phyloP scores from a whole-genome alignment of 2,797 vertebrate genomes.

The Forpus xanthops region DNA sequence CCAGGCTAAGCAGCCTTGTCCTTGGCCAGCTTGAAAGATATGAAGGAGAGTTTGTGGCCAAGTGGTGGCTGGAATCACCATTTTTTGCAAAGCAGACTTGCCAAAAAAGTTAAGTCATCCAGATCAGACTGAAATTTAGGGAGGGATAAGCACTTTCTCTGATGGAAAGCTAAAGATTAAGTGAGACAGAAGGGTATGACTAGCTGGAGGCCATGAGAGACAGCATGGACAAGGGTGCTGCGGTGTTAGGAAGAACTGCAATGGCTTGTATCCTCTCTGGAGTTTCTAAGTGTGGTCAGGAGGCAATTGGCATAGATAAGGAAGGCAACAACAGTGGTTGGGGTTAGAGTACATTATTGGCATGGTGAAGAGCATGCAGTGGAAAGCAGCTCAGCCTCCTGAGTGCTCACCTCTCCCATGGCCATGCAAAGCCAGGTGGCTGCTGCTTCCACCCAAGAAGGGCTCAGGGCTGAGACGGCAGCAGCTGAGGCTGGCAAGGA shows the following conservation, averaged over 20 bases:
- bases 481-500: neutral
- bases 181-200: neutral
- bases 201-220: neutral
- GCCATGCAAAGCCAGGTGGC: neutral
- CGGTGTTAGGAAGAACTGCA: neutral
- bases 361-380: fast-evolving
- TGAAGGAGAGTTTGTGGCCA: neutral
- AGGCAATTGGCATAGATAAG: fast-evolving
- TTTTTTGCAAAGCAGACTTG: neutral
- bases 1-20: neutral
- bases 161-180: neutral
- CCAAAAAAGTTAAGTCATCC: neutral
- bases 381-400: neutral
- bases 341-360: neutral
- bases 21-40: neutral
- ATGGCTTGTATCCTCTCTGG: neutral
- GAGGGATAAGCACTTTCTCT: neutral
- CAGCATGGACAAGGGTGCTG: neutral
- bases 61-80: neutral
- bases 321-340: neutral
- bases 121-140: neutral
- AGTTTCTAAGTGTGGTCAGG: neutral
- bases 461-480: neutral
- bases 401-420: neutral
- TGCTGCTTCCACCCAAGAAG: neutral